phyloP scores from a whole-genome alignment of 2,888 invertebrate species.

The Amphipyra tragopoginis region DNA sequence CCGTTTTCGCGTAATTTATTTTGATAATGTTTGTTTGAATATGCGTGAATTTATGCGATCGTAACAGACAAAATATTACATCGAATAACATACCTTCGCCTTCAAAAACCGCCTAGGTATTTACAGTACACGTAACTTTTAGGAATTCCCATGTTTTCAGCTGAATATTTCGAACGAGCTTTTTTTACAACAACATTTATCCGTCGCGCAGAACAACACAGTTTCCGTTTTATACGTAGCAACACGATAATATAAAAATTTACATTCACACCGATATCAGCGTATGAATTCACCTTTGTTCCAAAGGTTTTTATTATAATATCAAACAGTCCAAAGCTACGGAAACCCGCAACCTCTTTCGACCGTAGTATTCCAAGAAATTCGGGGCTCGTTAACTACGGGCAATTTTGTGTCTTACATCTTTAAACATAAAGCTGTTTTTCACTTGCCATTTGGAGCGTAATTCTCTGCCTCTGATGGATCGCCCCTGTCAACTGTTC shows the following conservation, averaged over 20 bases:
- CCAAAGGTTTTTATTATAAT: constrained; percentile 58
- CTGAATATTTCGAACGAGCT: constrained; percentile 15
- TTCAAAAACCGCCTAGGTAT: constrained; percentile 4
- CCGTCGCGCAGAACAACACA: constrained; percentile 8
- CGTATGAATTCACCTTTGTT: constrained; percentile 46
- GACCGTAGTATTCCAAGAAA: constrained; percentile 57
- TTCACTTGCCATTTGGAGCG: constrained; percentile 52
- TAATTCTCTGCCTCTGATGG: constrained; percentile 66
- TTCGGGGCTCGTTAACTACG: constrained; percentile 55
- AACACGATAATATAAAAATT: constrained; percentile 50
- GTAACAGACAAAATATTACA: constrained; percentile 6
- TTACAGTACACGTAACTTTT: constrained; percentile 5
- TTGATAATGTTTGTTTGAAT: constrained; percentile 9
- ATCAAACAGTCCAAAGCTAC: constrained; percentile 56
- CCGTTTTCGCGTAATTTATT: constrained; percentile 2
- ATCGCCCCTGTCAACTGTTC: constrained; percentile 74
- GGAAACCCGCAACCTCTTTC: constrained; percentile 62
- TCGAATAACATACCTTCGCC: constrained; percentile 1
- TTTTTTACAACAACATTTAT: constrained; percentile 17
- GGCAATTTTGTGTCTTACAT: constrained; percentile 52
- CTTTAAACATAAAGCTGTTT: constrained; percentile 60
- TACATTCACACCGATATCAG: constrained; percentile 44
- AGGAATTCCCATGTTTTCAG: constrained; percentile 19
- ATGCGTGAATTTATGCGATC: background rate
- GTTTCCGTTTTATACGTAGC: constrained; percentile 32